Evolutionary conservation across 92 coral and sea anemone species (phyloP).

Genomic region (Zoanthus sociatus): DNA sequence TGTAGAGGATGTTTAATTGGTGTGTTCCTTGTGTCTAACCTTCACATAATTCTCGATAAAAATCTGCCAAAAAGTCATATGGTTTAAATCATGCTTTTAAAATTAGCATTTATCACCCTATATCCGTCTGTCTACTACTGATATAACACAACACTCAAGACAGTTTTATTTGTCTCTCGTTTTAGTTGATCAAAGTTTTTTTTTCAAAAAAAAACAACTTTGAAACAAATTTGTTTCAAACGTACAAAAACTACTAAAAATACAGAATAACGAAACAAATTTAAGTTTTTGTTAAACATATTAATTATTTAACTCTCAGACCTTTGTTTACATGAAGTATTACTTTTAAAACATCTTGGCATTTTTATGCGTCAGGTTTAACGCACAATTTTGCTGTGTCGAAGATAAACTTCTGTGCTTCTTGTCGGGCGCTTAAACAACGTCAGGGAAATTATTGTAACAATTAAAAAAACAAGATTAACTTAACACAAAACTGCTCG

Average conservation of each 20-base stretch:
- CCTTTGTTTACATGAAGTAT: background rate
- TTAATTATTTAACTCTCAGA: slow-evolving; percentile 2
- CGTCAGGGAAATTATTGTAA: background rate
- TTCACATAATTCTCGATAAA: background rate
- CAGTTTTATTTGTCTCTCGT: background rate
- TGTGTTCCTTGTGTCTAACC: slow-evolving; percentile 15
- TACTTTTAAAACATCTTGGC: background rate
- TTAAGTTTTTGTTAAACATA: background rate
- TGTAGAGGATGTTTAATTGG: background rate
- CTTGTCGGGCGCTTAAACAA: background rate
- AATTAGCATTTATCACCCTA: slow-evolving; percentile 26
- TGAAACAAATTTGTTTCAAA: background rate
- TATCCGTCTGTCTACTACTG: slow-evolving; percentile 17
- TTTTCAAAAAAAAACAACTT: background rate
- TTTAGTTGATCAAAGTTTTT: background rate
- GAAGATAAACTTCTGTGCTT: background rate
- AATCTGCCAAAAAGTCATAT: slow-evolving; percentile 34
- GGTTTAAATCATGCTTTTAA: slow-evolving; percentile 28
- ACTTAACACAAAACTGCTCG: background rate
- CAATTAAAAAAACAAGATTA: background rate
- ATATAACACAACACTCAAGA: slow-evolving; percentile 21
- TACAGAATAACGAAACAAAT: slow-evolving; percentile 10
- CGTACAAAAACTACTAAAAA: background rate
- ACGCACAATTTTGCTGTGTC: background rate
- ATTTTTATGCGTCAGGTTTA: background rate